phyloP scores from a whole-genome alignment of 2,113 vertebrate species.

The rabbit (Oryctolagus cuniculus) region DNA sequence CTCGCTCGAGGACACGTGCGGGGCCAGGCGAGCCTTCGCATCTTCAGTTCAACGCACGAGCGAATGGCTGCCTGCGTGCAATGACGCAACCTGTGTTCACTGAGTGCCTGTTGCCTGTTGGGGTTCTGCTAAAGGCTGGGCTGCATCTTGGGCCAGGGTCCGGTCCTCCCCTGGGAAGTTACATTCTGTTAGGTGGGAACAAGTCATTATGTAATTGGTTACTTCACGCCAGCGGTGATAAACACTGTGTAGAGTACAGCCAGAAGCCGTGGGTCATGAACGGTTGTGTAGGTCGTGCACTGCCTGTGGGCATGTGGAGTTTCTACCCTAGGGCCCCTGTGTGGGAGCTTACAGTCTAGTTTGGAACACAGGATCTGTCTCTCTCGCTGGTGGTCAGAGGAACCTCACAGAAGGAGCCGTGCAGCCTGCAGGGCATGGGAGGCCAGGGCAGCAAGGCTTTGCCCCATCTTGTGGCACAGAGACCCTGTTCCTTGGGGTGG shows the following conservation, averaged over 20 bases:
- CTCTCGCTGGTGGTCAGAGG: neutral
- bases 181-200: conserved; percentile 19
- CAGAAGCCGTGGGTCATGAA: neutral
- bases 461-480: neutral
- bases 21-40: neutral
- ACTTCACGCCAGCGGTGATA: neutral
- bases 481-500: neutral
- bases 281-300: neutral
- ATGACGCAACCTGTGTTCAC: neutral
- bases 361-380: neutral
- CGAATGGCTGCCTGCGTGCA: neutral
- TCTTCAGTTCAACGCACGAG: neutral
- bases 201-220: conserved; percentile 1
- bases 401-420: neutral
- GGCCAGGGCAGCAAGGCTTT: neutral
- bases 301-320: neutral
- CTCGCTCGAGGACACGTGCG: neutral
- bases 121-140: neutral
- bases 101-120: neutral
- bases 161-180: conserved; percentile 18
- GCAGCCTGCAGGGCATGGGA: neutral
- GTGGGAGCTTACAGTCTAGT: neutral
- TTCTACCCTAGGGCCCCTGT: neutral
- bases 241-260: neutral
- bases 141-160: conserved; percentile 1